Evolutionary conservation across 2,797 vertebrate genomes (phyloP), one percentile per base, ranked within the genome.

Genomic region (Enteromius anoplus): DNA sequence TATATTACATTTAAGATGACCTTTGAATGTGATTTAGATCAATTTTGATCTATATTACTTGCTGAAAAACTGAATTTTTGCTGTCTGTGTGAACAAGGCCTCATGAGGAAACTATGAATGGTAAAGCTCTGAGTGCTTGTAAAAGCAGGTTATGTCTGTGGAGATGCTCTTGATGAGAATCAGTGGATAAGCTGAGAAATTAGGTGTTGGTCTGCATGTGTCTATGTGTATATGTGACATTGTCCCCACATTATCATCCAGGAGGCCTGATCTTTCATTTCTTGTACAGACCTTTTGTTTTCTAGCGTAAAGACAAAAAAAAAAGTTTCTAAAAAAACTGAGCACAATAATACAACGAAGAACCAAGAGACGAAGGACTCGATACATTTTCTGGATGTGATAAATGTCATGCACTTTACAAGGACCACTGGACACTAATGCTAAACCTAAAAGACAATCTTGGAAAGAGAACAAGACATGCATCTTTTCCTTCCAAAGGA

Each of bases 401-500:
- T 75, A 53, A 62, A 86, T 88, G 77, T 71, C 82, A 88, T 90
- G 86, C 88, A 85, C 85, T 90, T 91, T 87, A 88, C 68, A 79
- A 86, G 87, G 90, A 92, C 68, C 70, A 84, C 65, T 34, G 86
- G 84, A 89, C 75, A 69, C 88, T 85, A 80, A 75, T 19, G 76
- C 78, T 85, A 53, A 73, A 85, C 19, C 26, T 86, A 68, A 84
- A 85, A 86, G 85, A 84, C 75, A 83, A 84, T 87, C 86, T 84
- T 86, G 81, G 78, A 84, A 34, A 12, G 23, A 78, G 34, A 78
- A 70, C 53, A 75, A 66, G 68, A 82, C 75, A 85, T 85, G 76
- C 79, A 82, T 89, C 84, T 90, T 64, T 72, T 90, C 78, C 86
- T 89, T 92, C 87, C 86, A 87, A 91, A 90, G 77, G 71, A 90